Evolutionary conservation across 2,797 vertebrate genomes (phyloP).

Genomic region (Coregonus ussuriensis): DNA sequence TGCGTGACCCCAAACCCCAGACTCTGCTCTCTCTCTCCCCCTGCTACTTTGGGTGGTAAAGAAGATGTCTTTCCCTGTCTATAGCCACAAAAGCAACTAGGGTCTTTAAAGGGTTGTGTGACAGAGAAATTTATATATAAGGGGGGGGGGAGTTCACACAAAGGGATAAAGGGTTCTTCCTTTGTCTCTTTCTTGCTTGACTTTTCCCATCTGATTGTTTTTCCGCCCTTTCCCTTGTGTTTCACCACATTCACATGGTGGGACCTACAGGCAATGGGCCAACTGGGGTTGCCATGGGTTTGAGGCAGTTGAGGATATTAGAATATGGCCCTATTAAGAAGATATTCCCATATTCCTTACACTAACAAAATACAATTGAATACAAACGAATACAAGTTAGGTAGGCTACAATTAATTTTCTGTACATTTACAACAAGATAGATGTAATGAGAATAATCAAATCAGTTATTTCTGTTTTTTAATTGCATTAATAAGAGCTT

Average conservation of each 20-base stretch:
- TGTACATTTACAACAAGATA: not conserved
- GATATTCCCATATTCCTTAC: no score
- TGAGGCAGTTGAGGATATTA: slow-evolving; percentile 14
- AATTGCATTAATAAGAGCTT: not conserved
- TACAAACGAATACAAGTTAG: no score
- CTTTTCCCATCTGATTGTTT: slow-evolving; percentile 81
- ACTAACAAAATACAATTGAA: no score
- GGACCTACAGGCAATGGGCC: slow-evolving; percentile 61
- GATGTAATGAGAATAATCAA: not conserved
- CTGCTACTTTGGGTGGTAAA: slow-evolving; percentile 80
- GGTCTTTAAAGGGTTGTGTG: slow-evolving; percentile 66
- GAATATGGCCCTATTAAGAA: not conserved
- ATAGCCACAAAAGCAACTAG: slow-evolving; percentile 76
- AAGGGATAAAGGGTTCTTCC: slow-evolving; percentile 70
- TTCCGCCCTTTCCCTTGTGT: slow-evolving; percentile 70
- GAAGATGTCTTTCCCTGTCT: slow-evolving; percentile 80
- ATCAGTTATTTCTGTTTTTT: not conserved
- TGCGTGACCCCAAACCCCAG: slow-evolving; percentile 89
- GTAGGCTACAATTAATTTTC: no score
- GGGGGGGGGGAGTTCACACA: slow-evolving; percentile 59
- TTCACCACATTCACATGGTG: slow-evolving; percentile 55
- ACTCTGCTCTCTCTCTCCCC: slow-evolving; percentile 80
- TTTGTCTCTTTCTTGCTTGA: slow-evolving; percentile 73
- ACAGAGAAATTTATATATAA: slow-evolving; percentile 44
- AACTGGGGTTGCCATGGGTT: slow-evolving; percentile 46